These are phyloP conservation scores for Chamaetylas fuelleborni DNA, from an alignment of 2,113 vertebrate genomes.

Conservation along the genomic window DNA sequence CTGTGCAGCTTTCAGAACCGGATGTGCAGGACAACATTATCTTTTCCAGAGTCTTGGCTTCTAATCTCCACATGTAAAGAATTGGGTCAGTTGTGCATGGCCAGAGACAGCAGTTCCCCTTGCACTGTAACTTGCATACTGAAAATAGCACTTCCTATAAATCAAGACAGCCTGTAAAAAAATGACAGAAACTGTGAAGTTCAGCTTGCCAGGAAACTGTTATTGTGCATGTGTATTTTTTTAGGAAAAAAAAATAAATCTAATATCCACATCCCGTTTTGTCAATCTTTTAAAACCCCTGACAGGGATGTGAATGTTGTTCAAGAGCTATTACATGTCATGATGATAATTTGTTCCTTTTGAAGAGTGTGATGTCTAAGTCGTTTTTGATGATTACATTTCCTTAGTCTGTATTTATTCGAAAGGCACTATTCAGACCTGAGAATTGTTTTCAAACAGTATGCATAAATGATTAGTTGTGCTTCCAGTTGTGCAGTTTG, in stretches of 20 bases:
- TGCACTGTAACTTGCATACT: background rate
- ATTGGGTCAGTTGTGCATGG: background rate
- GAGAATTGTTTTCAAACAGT: conserved; percentile 43
- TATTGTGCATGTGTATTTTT: background rate
- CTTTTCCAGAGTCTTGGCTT: background rate
- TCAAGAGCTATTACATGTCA: background rate
- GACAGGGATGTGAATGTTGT: background rate
- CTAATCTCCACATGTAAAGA: background rate
- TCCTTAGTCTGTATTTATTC: conserved; percentile 26
- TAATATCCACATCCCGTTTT: background rate
- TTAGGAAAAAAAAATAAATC: background rate
- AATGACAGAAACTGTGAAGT: conserved; percentile 44
- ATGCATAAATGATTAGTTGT: conserved; percentile 25
- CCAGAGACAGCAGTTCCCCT: background rate
- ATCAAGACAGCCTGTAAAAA: conserved; percentile 40
- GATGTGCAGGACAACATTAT: background rate
- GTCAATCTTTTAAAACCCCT: conserved; percentile 7
- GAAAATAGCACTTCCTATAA: conserved; percentile 34
- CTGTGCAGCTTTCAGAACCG: background rate
- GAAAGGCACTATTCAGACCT: conserved; percentile 4
- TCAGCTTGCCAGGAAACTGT: conserved; percentile 32
- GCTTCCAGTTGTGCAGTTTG: background rate
- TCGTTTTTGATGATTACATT: background rate
- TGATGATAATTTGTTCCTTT: conserved; percentile 41
- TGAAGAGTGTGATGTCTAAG: conserved; percentile 24